phyloP scores from a whole-genome alignment of 2,888 invertebrate genomes.

The Scaptomyza tumidula region DNA sequence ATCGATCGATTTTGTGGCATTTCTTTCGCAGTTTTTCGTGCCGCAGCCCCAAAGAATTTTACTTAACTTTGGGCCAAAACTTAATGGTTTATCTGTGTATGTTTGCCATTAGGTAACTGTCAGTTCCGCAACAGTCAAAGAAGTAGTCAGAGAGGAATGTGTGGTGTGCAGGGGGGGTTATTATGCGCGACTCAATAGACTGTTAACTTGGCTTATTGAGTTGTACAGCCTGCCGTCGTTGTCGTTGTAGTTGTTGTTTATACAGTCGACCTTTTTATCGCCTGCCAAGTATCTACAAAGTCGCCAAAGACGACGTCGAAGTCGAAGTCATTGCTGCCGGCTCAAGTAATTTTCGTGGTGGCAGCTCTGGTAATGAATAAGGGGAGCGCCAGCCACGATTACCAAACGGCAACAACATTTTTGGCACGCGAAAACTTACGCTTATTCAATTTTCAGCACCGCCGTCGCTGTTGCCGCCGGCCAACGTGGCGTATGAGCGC shows the following conservation, averaged over 20 bases:
- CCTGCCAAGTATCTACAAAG: slow-evolving; percentile 74
- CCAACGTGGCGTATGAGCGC: slow-evolving; percentile 75
- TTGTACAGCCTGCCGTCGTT: slow-evolving; percentile 54
- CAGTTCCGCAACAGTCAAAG: slow-evolving; percentile 65
- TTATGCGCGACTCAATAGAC: slow-evolving; percentile 71
- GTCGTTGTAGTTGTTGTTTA: slow-evolving; percentile 28
- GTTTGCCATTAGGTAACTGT: slow-evolving; percentile 81
- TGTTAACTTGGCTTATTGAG: slow-evolving; percentile 78
- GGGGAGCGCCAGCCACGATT: slow-evolving; percentile 58
- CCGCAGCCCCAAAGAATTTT: slow-evolving; percentile 47
- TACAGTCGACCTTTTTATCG: slow-evolving; percentile 73
- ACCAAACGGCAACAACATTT: slow-evolving; percentile 43
- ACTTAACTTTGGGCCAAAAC: slow-evolving; percentile 60
- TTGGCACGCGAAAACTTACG: slow-evolving; percentile 79
- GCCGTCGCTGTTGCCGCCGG: slow-evolving; percentile 36
- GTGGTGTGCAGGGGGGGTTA: slow-evolving; percentile 12
- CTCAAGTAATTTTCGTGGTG: slow-evolving; percentile 71
- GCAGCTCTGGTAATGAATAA: slow-evolving; percentile 65
- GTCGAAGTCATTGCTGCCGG: slow-evolving; percentile 39
- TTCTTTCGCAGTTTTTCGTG: slow-evolving; percentile 37
- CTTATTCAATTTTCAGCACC: slow-evolving; percentile 76
- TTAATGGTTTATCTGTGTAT: slow-evolving; percentile 80
- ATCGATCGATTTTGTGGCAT: slow-evolving; percentile 75
- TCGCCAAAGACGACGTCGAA: slow-evolving; percentile 44
- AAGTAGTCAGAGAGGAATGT: slow-evolving; percentile 9